Percentiles rank a stretch among this genome's conserved stretches.
Conservation (phyloP, 2,888 invertebrate species). For the Drosophila kuntzei region DNA sequence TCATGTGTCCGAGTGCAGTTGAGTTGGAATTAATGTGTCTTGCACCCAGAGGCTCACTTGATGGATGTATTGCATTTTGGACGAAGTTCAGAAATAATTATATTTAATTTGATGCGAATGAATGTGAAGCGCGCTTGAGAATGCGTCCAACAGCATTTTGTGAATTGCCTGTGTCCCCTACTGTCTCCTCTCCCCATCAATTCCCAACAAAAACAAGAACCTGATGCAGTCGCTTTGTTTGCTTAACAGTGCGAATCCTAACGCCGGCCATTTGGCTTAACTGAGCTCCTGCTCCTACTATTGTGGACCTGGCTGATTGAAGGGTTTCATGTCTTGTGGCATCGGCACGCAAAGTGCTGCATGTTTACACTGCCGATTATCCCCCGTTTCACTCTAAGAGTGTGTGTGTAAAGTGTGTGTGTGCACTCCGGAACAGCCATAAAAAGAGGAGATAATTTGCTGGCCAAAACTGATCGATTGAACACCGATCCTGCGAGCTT, state of each 20-base stretch:
- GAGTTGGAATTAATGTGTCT: conserved; percentile 20
- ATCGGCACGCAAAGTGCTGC: conserved; percentile 77
- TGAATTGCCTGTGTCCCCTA: conserved; percentile 6
- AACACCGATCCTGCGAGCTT: conserved; percentile 63
- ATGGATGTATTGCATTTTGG: conserved; percentile 58
- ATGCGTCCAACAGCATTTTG: conserved; percentile 56
- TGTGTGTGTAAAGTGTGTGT: conserved; percentile 22
- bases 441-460: conserved; percentile 82
- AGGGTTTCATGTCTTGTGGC: conserved; percentile 70
- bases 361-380: conserved; percentile 80
- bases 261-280: conserved; percentile 62
- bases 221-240: conserved; percentile 56
- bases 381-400: conserved; percentile 36
- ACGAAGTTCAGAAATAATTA: conserved; percentile 64
- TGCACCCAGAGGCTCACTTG: conserved; percentile 32
- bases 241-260: conserved; percentile 79
- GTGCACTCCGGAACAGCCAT: conserved; percentile 65
- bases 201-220: not conserved
- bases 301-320: conserved; percentile 51
- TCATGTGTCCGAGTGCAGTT: conserved; percentile 1
- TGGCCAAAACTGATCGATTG: conserved; percentile 65
- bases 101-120: conserved; percentile 76
- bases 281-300: conserved; percentile 6
- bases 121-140: conserved; percentile 55
- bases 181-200: not conserved